Base-by-base conservation (phyloP, 1,140 invertebrate species). In the Aphelinus atriplicis region DNA sequence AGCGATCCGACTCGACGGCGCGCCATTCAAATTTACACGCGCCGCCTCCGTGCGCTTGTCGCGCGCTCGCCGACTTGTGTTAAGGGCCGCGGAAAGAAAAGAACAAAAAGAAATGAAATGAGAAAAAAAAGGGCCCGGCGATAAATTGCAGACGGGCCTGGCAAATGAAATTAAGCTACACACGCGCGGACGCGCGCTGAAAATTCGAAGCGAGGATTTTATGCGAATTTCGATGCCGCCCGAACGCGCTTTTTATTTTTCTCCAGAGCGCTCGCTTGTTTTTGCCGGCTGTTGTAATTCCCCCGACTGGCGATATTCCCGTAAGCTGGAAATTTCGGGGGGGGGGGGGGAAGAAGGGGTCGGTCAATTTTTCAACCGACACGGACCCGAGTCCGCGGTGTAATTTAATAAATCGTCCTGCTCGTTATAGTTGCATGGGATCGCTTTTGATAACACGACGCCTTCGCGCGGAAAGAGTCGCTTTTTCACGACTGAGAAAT, bases 141-240 rank as follows among this genome's bases (percentile, higher is more conserved):
- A 75, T 75, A 75, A 70, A 75, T 75, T 75, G 64, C 65, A 70
- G 26, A 26, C 45, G 51, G 64, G 66, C 47, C 43, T 45, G 45
- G 65, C 50, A 74, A 68, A 74, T 74, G 73, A 74, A 68, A 74
- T 74, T 68, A 74, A 68, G 66, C 66, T 64, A 70, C 67, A 70
- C 73, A 61, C 46, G 73, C 51, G 73, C 42, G 7, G 62, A 72
- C 45, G 51, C 50, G 61, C 43, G 51, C 47, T 47, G 26, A 43
- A 56, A 64, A 71, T 71, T 43, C 53, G 48, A 53, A n/a, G 51
- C 53, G n/a, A 46, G 50, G 55, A 43, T 48, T 64, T 71, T 56
- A 71, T 46, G 50, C 61, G 42, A 43, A 61, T 70, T 69, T 61
- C 43, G 47, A 43, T 57, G 26, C 26, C 26, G 26, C 26, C 26